Evolutionary conservation across 1,140 invertebrate species (phyloP), one percentile per base, ranked within the genome.

Genomic region (Teleogryllus occipitalis): DNA sequence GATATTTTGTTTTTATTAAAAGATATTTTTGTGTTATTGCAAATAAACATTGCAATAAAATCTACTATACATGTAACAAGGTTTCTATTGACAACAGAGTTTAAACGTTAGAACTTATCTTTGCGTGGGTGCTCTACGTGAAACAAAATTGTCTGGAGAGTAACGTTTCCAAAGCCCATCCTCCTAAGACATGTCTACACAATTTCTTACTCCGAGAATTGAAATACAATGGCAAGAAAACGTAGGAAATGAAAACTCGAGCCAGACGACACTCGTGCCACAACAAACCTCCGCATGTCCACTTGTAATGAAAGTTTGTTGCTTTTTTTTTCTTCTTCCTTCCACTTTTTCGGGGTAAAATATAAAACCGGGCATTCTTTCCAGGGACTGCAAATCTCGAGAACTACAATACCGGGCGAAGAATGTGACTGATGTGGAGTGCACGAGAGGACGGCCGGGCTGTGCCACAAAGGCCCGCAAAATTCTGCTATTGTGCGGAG

Each of bases 311-410:
- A 65, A 65, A 65, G 54, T 65, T 65, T 65, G 54, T 65, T 65
- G 54, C 54, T 65, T 65, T 65, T 65, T 65, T 14, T 18, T 65
- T 65, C 54, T 65, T 65, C 18, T 65, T 65, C 54, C 10, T 65
- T 65, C 18, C 18, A 14, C 1, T 65, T 65, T 18, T 65, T 14
- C 54, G 18, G 54, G 54, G 54, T 18, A 65, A 65, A 65, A 65
- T 65, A 65, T 65, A 65, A 65, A 65, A 65, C 54, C 54, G 54
- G 18, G 54, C 54, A 65, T 65, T 65, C 54, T 65, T 65, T 65
- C 10, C 54, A 10, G 54, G 54, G 54, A 65, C 54, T 65, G 54
- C 54, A 65, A 65, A 65, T 65, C 54, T 65, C 54, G 54, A 65
- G 54, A 65, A 65, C 10, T 65, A 65, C 54, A 65, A 65, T 65